Percentiles rank a stretch among this genome's conserved stretches.
Conservation (phyloP, 1,140 invertebrate genomes). For the Achroia grisella region DNA sequence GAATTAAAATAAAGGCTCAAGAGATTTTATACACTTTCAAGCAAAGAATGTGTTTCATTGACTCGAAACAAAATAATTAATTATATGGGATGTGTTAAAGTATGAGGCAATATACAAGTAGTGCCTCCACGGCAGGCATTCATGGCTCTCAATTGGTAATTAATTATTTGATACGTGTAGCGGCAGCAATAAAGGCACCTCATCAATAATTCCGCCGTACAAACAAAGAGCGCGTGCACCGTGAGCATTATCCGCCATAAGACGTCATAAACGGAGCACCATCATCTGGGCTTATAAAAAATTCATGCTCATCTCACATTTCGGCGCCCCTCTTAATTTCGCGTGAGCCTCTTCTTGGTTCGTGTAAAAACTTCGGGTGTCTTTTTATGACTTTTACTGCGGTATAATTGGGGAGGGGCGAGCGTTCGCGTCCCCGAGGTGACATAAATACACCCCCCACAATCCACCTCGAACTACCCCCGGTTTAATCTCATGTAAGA, state of each 20-base stretch:
- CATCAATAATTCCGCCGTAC: conserved; percentile 61
- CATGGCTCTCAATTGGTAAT: conserved; percentile 26
- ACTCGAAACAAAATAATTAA: too few species aligned
- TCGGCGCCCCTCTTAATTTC: conserved; percentile 73
- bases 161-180: conserved; percentile 60
- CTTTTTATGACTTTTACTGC: conserved; percentile 74
- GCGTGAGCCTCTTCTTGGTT: conserved; percentile 67
- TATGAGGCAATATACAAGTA: too few species aligned
- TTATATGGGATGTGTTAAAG: too few species aligned
- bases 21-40: too few species aligned
- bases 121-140: too few species aligned
- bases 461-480: conserved; percentile 49
- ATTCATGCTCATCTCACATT: conserved; percentile 73
- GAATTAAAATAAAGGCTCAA: too few species aligned
- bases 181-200: conserved; percentile 50
- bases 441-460: conserved; percentile 68
- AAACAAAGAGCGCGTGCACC: conserved; percentile 55
- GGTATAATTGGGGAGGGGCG: conserved; percentile 72
- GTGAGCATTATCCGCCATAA: conserved; percentile 63
- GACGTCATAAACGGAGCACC: conserved; percentile 70
- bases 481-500: conserved; percentile 66
- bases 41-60: too few species aligned
- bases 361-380: conserved; percentile 73
- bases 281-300: conserved; percentile 72
- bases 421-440: conserved; percentile 65